phyloP scores from a whole-genome alignment of 2,888 invertebrate genomes.

The Steinernema hermaphroditum region DNA sequence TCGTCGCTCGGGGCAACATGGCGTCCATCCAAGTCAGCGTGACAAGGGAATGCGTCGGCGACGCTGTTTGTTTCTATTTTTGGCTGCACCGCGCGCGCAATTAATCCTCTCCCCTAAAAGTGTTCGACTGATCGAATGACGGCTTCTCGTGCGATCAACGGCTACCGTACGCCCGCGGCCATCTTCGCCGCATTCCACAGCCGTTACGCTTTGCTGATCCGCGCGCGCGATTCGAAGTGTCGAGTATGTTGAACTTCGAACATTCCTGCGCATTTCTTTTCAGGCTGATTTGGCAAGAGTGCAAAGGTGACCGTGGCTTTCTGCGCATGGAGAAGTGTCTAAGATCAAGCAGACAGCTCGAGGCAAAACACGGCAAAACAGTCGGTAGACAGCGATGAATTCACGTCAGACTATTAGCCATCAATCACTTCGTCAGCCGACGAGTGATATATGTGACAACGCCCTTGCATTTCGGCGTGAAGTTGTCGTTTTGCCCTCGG shows the following conservation, averaged over 20 bases:
- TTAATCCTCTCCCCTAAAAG: neutral
- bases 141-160: neutral
- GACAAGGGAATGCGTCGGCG: conserved; percentile 23
- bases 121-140: neutral
- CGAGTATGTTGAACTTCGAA: neutral
- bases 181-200: neutral
- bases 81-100: neutral
- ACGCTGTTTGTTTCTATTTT: conserved; percentile 22
- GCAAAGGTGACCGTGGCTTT: too few species aligned
- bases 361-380: too few species aligned
- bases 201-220: neutral
- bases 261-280: neutral
- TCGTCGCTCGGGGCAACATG: conserved; percentile 9
- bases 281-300: too few species aligned
- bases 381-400: too few species aligned
- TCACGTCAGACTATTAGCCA: too few species aligned
- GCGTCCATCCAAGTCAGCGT: conserved; percentile 9
- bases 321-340: too few species aligned
- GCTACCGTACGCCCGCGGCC: neutral
- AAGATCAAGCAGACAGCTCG: too few species aligned
- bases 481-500: neutral
- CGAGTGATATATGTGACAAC: neutral
- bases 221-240: neutral
- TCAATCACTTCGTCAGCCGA: neutral
- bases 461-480: neutral